A percentile compares a stretch with the other conserved stretches of the same genome.
Conservation (phyloP, 1,140 invertebrate genomes). For the Propsilocerus akamusi region DNA sequence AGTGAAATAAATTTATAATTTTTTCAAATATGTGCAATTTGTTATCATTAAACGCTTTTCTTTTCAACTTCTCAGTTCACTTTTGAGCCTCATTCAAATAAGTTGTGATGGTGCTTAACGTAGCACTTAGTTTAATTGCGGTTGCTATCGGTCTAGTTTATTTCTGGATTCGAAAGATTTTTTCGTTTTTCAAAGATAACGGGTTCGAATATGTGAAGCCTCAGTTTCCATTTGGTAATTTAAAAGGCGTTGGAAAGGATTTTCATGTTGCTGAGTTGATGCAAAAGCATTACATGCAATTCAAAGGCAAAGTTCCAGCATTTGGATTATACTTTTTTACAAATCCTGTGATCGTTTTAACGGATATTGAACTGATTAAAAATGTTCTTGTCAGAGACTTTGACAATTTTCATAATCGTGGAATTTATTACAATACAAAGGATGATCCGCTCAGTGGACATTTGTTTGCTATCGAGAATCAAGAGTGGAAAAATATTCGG, state of each 20-base stretch:
- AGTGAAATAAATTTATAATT: not conserved
- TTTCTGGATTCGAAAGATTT: not conserved
- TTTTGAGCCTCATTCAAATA: not conserved
- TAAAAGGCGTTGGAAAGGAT: not conserved
- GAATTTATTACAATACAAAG: conserved; percentile 24
- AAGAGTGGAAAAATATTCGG: conserved; percentile 31
- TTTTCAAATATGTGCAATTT: not conserved
- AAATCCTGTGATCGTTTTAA: conserved; percentile 25
- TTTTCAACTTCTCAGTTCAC: not conserved
- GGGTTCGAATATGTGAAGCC: not conserved
- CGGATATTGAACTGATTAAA: conserved; percentile 37
- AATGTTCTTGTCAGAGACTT: conserved; percentile 38
- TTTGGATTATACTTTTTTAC: conserved; percentile 23
- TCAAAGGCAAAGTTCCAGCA: not conserved
- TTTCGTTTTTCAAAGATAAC: not conserved
- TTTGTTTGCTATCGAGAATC: conserved; percentile 24
- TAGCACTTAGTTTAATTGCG: not conserved
- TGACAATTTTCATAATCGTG: conserved; percentile 28
- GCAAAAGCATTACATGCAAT: not conserved
- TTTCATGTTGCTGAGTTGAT: not conserved
- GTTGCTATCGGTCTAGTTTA: not conserved
- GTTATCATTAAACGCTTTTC: not conserved
- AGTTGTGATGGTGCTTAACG: not conserved
- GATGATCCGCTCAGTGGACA: conserved; percentile 28
- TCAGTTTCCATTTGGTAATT: not conserved